Evolutionary conservation across 2,888 invertebrate species (phyloP).

Genomic region (Aleiodes testaceus): DNA sequence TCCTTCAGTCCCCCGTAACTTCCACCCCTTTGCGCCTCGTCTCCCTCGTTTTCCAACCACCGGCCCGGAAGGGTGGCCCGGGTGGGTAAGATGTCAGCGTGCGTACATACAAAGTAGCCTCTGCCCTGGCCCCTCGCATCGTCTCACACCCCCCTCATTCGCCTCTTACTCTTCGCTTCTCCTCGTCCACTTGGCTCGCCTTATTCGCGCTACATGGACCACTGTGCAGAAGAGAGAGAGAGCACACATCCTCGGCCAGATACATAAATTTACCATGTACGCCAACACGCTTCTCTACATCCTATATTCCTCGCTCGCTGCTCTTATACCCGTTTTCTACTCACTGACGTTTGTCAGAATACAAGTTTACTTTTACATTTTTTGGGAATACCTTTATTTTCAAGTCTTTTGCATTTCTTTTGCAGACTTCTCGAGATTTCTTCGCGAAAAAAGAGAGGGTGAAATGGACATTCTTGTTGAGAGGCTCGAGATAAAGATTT

Average conservation of each 20-base stretch:
- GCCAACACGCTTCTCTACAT: slow-evolving; percentile 43
- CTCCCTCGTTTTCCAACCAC: slow-evolving; percentile 51
- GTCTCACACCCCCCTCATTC: slow-evolving; percentile 15
- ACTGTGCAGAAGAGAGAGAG: background rate
- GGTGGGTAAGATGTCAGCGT: slow-evolving; percentile 71
- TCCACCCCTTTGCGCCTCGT: slow-evolving; percentile 12
- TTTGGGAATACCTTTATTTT: no score
- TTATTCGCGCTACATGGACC: slow-evolving; percentile 28
- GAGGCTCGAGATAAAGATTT: no score
- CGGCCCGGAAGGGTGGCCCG: slow-evolving; percentile 60
- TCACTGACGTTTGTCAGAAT: slow-evolving; percentile 16
- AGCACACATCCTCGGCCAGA: slow-evolving; percentile 33
- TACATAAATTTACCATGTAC: slow-evolving; percentile 46
- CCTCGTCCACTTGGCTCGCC: slow-evolving; percentile 37
- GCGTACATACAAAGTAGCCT: slow-evolving; percentile 73
- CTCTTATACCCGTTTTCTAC: slow-evolving; percentile 11
- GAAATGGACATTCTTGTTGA: no score
- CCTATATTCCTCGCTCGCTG: slow-evolving; percentile 42
- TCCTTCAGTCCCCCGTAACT: slow-evolving; percentile 34
- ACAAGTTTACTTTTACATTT: background rate
- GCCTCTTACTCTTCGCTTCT: slow-evolving; percentile 32
- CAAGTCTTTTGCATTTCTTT: no score
- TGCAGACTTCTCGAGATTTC: no score
- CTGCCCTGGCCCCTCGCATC: slow-evolving; percentile 48
- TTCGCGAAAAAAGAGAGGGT: no score